Evolutionary conservation across 2,797 vertebrate species (phyloP).

Genomic region (Podargus strigoides): DNA sequence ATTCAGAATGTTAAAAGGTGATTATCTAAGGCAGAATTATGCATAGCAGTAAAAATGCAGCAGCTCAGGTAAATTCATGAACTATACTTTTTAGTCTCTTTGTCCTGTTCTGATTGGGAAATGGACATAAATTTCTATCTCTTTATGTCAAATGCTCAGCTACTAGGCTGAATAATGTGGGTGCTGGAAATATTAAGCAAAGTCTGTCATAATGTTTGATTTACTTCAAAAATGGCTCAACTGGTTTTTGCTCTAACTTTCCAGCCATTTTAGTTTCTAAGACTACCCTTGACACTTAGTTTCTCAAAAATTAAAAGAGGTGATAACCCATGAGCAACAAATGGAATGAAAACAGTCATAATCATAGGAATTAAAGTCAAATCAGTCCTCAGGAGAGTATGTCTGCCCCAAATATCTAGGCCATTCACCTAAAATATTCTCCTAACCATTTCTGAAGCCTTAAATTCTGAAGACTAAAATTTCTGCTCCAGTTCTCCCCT

Average conservation of each 20-base stretch:
- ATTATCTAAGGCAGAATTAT: conserved; percentile 9
- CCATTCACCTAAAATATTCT: not conserved
- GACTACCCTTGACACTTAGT: not conserved
- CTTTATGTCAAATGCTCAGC: not conserved
- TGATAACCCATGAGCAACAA: not conserved
- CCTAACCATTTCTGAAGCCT: not conserved
- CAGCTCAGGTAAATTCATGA: not conserved
- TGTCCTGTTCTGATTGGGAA: not conserved
- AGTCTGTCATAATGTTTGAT: not conserved
- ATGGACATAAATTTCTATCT: not conserved
- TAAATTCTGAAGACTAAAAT: not conserved
- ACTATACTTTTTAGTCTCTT: not conserved
- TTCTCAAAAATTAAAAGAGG: not conserved
- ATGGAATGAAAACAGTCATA: not conserved
- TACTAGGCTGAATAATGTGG: not conserved
- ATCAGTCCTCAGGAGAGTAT: not conserved
- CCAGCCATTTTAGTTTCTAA: not conserved
- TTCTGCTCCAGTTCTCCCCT: not conserved
- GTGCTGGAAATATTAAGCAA: not conserved
- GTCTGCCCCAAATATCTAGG: not conserved
- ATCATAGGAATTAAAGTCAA: not conserved
- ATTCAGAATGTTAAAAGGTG: not conserved
- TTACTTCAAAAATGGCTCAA: not conserved
- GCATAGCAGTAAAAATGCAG: not conserved
- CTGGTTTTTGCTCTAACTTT: not conserved